A percentile compares a stretch with the other conserved stretches of the same genome.
phyloP scores from a whole-genome alignment of 2,797 vertebrate species.

The Enteromius anoplus region DNA sequence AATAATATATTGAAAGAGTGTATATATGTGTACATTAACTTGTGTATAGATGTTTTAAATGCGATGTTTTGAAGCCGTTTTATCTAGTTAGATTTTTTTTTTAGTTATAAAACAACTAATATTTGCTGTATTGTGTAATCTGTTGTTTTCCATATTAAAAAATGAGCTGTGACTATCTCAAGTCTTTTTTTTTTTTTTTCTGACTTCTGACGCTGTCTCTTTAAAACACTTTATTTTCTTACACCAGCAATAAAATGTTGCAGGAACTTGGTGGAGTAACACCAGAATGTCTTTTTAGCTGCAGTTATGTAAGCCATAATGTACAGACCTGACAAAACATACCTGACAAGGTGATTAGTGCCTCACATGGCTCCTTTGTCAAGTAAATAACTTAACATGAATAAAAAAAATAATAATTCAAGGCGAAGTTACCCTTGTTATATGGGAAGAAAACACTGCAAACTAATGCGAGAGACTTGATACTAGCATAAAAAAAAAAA shows the following conservation, averaged over 20 bases:
- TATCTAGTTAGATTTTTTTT: slow-evolving; percentile 67
- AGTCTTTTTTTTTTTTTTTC: slow-evolving; percentile 7
- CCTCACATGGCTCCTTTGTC: neutral
- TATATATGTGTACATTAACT: slow-evolving; percentile 87
- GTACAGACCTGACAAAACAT: neutral
- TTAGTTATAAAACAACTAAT: slow-evolving; percentile 78
- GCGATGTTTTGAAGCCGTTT: slow-evolving; percentile 75
- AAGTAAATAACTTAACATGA: neutral
- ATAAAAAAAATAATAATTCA: neutral
- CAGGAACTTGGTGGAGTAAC: neutral
- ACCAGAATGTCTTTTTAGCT: neutral
- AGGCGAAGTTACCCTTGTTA: neutral
- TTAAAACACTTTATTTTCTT: neutral
- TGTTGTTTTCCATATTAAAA: slow-evolving; percentile 72
- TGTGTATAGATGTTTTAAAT: slow-evolving; percentile 83
- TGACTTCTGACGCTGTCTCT: neutral
- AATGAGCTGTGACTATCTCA: slow-evolving; percentile 41
- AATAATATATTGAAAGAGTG: slow-evolving; percentile 89
- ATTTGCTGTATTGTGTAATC: slow-evolving; percentile 71
- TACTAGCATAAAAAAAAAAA: neutral
- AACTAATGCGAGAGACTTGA: neutral
- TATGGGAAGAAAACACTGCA: neutral
- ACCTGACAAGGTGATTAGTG: neutral
- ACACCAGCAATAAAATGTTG: neutral
- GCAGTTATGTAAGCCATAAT: neutral